Evolutionary conservation across 1,140 invertebrate species (phyloP).

Genomic region (Drosophila busckii): DNA sequence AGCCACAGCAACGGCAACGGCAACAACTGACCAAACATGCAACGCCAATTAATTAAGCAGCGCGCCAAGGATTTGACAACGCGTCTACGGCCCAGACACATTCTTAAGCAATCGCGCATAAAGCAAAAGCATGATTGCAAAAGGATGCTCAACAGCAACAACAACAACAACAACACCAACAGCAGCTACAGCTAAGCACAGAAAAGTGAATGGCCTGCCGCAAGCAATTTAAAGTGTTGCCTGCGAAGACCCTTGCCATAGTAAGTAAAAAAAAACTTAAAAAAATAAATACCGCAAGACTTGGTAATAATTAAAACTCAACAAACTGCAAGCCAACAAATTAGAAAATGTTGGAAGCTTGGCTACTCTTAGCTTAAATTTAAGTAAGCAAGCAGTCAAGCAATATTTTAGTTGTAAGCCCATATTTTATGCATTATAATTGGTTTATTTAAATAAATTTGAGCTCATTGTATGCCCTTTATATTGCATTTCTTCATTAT

Average conservation of each 20-base stretch:
- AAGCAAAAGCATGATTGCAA: slow-evolving; percentile 42
- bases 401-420: no score
- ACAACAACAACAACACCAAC: not conserved
- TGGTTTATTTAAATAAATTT: no score
- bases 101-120: slow-evolving; percentile 47
- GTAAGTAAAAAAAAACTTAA: not conserved
- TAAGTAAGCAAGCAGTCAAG: no score
- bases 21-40: slow-evolving; percentile 10
- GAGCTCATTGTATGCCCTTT: no score
- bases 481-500: no score
- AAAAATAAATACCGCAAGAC: slow-evolving; percentile 10
- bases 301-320: slow-evolving; percentile 31
- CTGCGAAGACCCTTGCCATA: slow-evolving; percentile 27
- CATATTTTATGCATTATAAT: no score
- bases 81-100: slow-evolving; percentile 3
- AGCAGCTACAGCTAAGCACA: slow-evolving; percentile 10
- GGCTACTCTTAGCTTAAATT: not conserved
- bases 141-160: slow-evolving; percentile 40
- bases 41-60: slow-evolving; percentile 41
- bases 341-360: not conserved
- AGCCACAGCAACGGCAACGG: not conserved
- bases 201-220: slow-evolving; percentile 35
- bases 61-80: slow-evolving; percentile 21
- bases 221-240: slow-evolving; percentile 36
- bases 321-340: not conserved